phyloP scores from a whole-genome alignment of 2,797 vertebrate species.

The Sphenodon punctatus region DNA sequence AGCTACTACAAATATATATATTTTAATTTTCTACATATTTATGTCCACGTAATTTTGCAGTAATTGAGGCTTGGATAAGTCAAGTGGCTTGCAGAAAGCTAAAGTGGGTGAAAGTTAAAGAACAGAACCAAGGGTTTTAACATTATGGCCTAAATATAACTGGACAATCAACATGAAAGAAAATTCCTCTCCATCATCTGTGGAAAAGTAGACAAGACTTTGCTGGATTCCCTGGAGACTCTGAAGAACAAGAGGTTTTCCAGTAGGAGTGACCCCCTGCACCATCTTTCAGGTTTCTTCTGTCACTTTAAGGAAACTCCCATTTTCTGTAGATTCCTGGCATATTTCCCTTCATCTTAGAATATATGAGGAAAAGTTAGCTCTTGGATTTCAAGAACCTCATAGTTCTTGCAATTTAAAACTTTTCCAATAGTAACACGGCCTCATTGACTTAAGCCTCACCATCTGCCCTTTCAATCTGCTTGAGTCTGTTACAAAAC shows the following conservation, averaged over 20 bases:
- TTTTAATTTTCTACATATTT: no score
- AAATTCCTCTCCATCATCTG: no score
- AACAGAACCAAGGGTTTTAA: background rate
- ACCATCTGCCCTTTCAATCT: slow-evolving; percentile 46
- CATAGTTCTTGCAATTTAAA: background rate
- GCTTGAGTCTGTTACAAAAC: background rate
- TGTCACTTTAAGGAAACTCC: background rate
- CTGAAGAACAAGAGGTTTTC: no score
- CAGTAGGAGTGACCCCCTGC: no score
- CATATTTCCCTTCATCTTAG: background rate
- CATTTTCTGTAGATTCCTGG: background rate
- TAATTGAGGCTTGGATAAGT: background rate
- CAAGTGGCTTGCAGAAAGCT: background rate
- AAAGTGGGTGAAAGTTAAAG: background rate
- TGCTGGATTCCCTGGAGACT: background rate
- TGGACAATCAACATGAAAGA: background rate
- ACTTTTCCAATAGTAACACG: slow-evolving; percentile 15
- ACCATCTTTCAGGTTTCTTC: no score
- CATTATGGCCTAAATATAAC: background rate
- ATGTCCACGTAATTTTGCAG: no score
- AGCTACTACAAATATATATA: no score
- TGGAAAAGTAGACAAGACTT: no score
- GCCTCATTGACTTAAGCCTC: slow-evolving; percentile 6
- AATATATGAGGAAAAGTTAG: background rate
- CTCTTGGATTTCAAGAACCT: background rate